Percentiles rank a stretch among this genome's conserved stretches.
Evolutionary conservation across 1,140 invertebrate species (phyloP).

Genomic region (Brachionus asplanchnoidis): DNA sequence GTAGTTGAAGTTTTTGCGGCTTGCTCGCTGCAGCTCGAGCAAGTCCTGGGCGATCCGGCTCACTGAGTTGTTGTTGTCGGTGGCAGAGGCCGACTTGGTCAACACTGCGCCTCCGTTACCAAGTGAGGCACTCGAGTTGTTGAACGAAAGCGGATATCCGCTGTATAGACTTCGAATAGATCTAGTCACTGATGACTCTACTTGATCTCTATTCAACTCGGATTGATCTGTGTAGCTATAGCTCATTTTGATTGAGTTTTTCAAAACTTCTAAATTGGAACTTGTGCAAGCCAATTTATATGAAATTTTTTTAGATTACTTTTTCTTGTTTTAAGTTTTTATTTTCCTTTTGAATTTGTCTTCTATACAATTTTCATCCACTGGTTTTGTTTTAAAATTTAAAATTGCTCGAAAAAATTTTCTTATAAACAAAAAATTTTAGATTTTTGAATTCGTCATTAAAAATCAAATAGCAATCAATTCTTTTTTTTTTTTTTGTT

Average conservation of each 20-base stretch:
- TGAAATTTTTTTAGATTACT: background rate
- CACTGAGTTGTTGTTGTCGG: slow-evolving; percentile 2
- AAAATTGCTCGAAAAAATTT: background rate
- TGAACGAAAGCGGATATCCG: background rate
- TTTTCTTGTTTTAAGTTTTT: background rate
- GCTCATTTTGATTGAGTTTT: slow-evolving; percentile 4
- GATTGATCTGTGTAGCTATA: slow-evolving; percentile 2
- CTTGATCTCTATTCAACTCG: background rate
- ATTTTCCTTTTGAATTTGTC: background rate
- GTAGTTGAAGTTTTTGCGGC: slow-evolving; percentile 19
- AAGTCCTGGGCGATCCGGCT: slow-evolving; percentile 30
- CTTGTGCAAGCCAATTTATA: background rate
- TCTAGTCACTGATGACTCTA: background rate
- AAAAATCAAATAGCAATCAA: background rate
- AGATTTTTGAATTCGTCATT: background rate
- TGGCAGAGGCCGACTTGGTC: slow-evolving; percentile 3
- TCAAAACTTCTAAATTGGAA: slow-evolving; percentile 11
- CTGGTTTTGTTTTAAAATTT: background rate
- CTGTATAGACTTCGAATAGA: slow-evolving; percentile 12
- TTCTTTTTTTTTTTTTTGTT: slow-evolving; percentile 15
- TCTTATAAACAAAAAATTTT: slow-evolving; percentile 14
- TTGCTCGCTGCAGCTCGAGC: slow-evolving; percentile 29
- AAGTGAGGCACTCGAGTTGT: background rate
- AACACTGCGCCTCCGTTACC: background rate
- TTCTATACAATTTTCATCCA: slow-evolving; percentile 24